Percentiles rank a stretch among this genome's conserved stretches.
These are phyloP conservation scores for Platanista minor DNA, from an alignment of 2,113 vertebrate genomes.

Conservation along the genomic window DNA sequence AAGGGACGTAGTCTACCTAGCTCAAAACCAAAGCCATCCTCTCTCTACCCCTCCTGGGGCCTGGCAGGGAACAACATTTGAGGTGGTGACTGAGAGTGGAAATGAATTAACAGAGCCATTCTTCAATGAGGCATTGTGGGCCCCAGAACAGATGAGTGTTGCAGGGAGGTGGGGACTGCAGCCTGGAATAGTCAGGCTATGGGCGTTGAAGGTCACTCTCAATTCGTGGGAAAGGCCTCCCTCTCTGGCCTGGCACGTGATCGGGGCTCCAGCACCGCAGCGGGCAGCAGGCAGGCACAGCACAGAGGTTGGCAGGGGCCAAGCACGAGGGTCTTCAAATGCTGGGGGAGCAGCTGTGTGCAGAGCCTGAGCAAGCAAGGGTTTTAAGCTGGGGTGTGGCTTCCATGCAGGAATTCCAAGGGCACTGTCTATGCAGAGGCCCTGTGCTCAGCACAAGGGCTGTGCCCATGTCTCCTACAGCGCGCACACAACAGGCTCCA, in stretches of 20 bases:
- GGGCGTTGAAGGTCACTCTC: no score
- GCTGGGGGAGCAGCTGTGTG: no score
- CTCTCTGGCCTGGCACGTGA: not conserved
- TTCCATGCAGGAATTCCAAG: fast-evolving
- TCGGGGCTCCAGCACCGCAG: not conserved
- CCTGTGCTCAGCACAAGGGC: not conserved
- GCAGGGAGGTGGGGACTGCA: fast-evolving
- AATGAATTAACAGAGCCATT: not conserved
- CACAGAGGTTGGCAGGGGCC: not conserved
- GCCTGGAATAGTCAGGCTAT: not conserved
- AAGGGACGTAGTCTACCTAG: not conserved
- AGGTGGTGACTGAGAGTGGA: not conserved
- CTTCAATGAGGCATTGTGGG: not conserved
- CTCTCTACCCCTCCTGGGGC: not conserved
- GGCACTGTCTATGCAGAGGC: not conserved
- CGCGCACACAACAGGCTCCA: not conserved
- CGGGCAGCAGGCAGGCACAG: not conserved
- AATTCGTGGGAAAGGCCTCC: not conserved
- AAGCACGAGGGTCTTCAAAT: not conserved
- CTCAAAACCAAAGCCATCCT: not conserved
- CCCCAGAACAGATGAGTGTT: not conserved
- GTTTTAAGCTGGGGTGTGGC: not conserved
- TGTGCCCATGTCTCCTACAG: fast-evolving
- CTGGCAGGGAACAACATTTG: not conserved
- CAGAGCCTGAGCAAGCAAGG: not conserved